phyloP scores from a whole-genome alignment of 2,888 invertebrate genomes.

The Anodontia alba region DNA sequence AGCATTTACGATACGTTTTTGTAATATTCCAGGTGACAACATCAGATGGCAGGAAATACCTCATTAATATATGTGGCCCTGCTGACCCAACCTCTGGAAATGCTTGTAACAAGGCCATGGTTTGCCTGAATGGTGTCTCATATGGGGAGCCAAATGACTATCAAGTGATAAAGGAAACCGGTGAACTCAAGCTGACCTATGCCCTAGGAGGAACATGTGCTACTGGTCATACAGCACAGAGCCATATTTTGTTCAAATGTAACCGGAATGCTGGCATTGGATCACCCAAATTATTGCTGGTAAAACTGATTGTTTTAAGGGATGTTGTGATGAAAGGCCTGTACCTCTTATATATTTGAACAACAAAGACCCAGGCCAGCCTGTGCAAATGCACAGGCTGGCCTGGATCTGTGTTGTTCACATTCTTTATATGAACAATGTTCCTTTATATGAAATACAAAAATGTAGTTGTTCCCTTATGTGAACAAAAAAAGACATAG shows the following conservation, averaged over 20 bases:
- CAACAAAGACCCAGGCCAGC: too few species aligned
- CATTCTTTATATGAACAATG: too few species aligned
- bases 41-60: constrained; percentile 43
- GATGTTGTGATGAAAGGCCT: too few species aligned
- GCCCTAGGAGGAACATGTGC: constrained; percentile 76
- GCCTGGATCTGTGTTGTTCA: too few species aligned
- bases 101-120: constrained; percentile 62
- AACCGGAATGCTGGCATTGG: constrained; percentile 52
- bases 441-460: too few species aligned
- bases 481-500: too few species aligned
- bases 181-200: constrained; percentile 71
- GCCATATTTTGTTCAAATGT: constrained; percentile 68
- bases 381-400: too few species aligned
- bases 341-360: too few species aligned
- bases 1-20: too few species aligned
- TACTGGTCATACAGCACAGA: constrained; percentile 53
- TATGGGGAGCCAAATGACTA: constrained; percentile 53
- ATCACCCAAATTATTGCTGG: constrained; percentile 38
- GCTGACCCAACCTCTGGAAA: constrained; percentile 36
- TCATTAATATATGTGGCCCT: constrained; percentile 59
- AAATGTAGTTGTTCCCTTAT: too few species aligned
- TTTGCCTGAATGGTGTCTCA: constrained; percentile 60
- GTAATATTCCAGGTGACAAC: not conserved
- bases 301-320: too few species aligned
- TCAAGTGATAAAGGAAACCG: constrained; percentile 59